These are phyloP conservation scores for Heterodera carotae DNA, from an alignment of 1,140 invertebrate genomes.

Conservation along the genomic window DNA sequence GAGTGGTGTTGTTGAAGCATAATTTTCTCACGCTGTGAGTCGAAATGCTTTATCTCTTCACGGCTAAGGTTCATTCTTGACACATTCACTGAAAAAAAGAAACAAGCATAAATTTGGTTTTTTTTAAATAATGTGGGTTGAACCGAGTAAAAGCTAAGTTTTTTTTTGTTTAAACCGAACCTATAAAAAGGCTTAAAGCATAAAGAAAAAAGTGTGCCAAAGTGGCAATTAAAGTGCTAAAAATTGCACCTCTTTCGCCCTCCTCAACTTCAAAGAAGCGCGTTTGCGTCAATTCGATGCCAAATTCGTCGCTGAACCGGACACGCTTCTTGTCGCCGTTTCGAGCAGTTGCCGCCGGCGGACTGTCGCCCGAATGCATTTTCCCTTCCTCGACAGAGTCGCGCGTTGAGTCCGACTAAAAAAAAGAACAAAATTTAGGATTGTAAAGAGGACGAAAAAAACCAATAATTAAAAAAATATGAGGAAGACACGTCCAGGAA, in stretches of 20 bases:
- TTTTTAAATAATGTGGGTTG: too few relatives aligned
- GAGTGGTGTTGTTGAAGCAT: background rate
- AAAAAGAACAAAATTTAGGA: background rate
- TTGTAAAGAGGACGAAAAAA: too few relatives aligned
- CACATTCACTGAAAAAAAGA: constrained; percentile 20
- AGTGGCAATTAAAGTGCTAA: too few relatives aligned
- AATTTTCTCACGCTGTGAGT: constrained; percentile 15
- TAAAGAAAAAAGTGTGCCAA: background rate
- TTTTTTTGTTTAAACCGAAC: too few relatives aligned
- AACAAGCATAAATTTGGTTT: too few relatives aligned
- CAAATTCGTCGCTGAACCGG: constrained; percentile 16
- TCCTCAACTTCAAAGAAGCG: constrained; percentile 22
- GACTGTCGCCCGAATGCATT: background rate
- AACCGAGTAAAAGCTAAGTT: too few relatives aligned
- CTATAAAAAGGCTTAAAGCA: background rate
- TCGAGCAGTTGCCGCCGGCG: too few relatives aligned
- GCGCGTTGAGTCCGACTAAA: background rate
- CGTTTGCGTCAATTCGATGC: background rate
- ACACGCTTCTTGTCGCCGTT: constrained; percentile 15
- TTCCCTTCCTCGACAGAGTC: background rate
- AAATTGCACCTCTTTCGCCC: constrained; percentile 17
- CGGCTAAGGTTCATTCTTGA: constrained; percentile 10
- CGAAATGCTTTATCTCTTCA: constrained; percentile 21
- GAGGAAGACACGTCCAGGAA: too few relatives aligned
- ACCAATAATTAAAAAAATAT: too few relatives aligned